Evolutionary conservation across 2,797 vertebrate genomes (phyloP), one percentile per base, ranked within the genome.

Genomic region (Gastrophryne carolinensis): DNA sequence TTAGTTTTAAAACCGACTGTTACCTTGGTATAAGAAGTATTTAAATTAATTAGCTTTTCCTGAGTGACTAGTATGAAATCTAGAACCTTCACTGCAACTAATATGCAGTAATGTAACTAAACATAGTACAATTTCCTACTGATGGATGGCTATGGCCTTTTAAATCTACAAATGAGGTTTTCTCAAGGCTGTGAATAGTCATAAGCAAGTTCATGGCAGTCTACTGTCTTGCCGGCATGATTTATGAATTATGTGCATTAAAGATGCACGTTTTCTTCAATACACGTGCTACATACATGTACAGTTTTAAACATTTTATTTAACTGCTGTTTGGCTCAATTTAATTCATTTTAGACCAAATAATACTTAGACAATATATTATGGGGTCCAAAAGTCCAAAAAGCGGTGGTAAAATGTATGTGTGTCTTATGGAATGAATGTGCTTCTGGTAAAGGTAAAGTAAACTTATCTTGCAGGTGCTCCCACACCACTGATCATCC

Each of bases 121-220:
- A 50, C 60, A 56, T 65, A 52, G 72, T 50, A 58, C 72, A 37
- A 64, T 71, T 70, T 65, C 49, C 27, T 52, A 30, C 58, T 77
- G 67, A 77, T 77, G 52, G 75, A 77, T 77, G 60, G 75, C 65
- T 77, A 77, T 77, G 67, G 67, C 75, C 75, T 77, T 77, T 77
- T 77, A 72, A 64, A 77, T 65, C 75, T 77, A 77, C 67, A 71
- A 75, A 64, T 77, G 71, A 71, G 64, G 58, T 77, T 77, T 77
- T 71, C 67, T 52, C 67, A 71, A 77, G 75, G 67, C 75, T 77
- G 61, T 77, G 52, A 77, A 65, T 63, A 52, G 71, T 71, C 58
- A 50, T 65, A 69, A 77, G 49, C 62, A 54, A 65, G 60, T 60
- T 64, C 39, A 49, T 65, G 50, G 67, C 67, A 71, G 71, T 71